Evolutionary conservation across 2,113 vertebrate genomes (phyloP).

Genomic region (Ctenomys sociabilis): DNA sequence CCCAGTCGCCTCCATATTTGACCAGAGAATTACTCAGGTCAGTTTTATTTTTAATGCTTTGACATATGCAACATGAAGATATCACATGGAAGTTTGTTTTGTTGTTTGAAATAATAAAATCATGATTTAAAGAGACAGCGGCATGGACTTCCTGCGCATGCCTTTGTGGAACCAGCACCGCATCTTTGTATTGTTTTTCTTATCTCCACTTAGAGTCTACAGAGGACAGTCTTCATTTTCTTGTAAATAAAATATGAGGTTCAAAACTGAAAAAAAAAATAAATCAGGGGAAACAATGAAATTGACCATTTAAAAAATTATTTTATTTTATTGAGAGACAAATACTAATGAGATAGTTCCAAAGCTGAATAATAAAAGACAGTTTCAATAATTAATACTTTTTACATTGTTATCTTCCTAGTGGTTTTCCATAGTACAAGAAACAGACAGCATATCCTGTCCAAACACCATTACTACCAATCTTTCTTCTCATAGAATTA

Average conservation of each 20-base stretch:
- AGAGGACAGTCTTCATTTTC: slow-evolving; percentile 62
- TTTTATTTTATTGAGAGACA: too few relatives aligned
- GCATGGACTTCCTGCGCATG: not conserved
- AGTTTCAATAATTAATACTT: too few relatives aligned
- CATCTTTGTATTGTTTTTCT: slow-evolving; percentile 53
- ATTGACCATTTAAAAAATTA: too few relatives aligned
- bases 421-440: too few relatives aligned
- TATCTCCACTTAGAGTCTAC: slow-evolving; percentile 40
- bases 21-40: slow-evolving; percentile 1
- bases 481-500: too few relatives aligned
- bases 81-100: slow-evolving; percentile 44
- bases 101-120: slow-evolving; percentile 47
- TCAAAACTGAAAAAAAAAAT: too few relatives aligned
- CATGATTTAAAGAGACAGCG: slow-evolving; percentile 52
- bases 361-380: too few relatives aligned
- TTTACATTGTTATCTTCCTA: too few relatives aligned
- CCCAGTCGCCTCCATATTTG: not conserved
- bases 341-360: too few relatives aligned
- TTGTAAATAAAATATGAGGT: slow-evolving; percentile 86
- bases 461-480: too few relatives aligned
- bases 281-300: too few relatives aligned
- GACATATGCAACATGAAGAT: slow-evolving; percentile 49
- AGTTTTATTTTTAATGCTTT: slow-evolving; percentile 64
- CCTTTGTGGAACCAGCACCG: not conserved
- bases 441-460: too few relatives aligned